Evolutionary conservation across 2,113 vertebrate species (phyloP).

Genomic region (Siniperca knerii): DNA sequence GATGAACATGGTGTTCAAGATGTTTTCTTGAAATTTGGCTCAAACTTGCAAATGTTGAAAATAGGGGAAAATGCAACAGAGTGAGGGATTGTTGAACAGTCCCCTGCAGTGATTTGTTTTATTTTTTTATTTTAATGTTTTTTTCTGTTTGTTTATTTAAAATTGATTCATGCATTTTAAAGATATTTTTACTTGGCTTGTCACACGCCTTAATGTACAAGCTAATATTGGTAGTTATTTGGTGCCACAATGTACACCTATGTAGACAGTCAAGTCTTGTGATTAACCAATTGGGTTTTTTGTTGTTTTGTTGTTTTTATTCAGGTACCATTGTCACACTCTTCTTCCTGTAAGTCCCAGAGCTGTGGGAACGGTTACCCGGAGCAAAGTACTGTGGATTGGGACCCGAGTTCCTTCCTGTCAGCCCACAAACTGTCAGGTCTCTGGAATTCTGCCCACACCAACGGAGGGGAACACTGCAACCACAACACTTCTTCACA

Average conservation of each 20-base stretch:
- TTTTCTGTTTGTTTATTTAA: background rate
- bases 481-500: slow-evolving; percentile 87
- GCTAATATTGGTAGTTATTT: background rate
- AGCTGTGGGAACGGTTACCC: slow-evolving; percentile 88
- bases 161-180: background rate
- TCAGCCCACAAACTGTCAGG: slow-evolving; percentile 98
- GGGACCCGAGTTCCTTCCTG: slow-evolving; percentile 99
- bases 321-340: slow-evolving; percentile 91
- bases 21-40: slow-evolving; percentile 27
- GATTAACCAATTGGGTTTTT: slow-evolving; percentile 30
- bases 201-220: background rate
- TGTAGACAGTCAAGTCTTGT: background rate
- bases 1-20: background rate
- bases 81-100: background rate
- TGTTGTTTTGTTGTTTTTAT: slow-evolving; percentile 10
- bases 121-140: background rate
- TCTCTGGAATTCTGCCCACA: slow-evolving; percentile 96
- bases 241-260: background rate
- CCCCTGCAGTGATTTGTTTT: background rate
- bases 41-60: slow-evolving; percentile 6
- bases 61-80: background rate
- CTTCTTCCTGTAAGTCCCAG: slow-evolving; percentile 92
- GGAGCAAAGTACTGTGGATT: slow-evolving; percentile 95
- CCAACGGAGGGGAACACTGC: slow-evolving; percentile 89
- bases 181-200: background rate